Percentiles rank a stretch among this genome's conserved stretches.
phyloP scores from a whole-genome alignment of 2,888 invertebrate genomes.

The Agrotis puta region DNA sequence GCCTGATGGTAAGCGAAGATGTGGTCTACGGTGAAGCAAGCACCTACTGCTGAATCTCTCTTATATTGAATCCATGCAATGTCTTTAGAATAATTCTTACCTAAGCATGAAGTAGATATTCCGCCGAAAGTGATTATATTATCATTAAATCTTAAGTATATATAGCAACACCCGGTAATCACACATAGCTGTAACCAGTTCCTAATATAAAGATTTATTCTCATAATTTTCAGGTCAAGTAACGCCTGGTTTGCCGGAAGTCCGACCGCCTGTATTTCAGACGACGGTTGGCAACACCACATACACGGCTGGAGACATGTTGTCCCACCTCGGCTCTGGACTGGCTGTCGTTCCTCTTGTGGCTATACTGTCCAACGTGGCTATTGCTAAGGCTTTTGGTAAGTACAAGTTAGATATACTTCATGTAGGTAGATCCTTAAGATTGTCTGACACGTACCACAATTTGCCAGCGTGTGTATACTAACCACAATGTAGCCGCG shows the following conservation, averaged over 20 bases:
- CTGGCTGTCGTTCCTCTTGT: constrained; percentile 94
- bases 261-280: constrained; percentile 89
- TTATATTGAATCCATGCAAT: neutral
- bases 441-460: too few relatives aligned
- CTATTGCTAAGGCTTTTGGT: constrained; percentile 97
- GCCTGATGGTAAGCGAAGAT: too few relatives aligned
- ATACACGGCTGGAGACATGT: constrained; percentile 89
- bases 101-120: neutral
- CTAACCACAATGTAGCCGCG: too few relatives aligned
- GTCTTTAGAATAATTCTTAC: too few relatives aligned
- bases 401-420: constrained; percentile 75
- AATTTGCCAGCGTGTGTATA: too few relatives aligned
- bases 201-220: neutral
- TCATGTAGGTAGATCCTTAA: too few relatives aligned
- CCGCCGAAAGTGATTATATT: neutral
- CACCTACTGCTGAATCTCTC: neutral
- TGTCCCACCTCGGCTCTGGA: constrained; percentile 92
- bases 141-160: too few relatives aligned
- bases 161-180: too few relatives aligned
- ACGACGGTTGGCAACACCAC: constrained; percentile 87
- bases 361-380: constrained; percentile 94
- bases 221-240: constrained; percentile 87
- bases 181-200: too few relatives aligned
- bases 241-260: constrained; percentile 91
- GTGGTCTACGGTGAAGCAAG: too few relatives aligned